These are phyloP conservation scores for Cephalopachus bancanus DNA, from an alignment of 2,797 vertebrate genomes.

Conservation along the genomic window DNA sequence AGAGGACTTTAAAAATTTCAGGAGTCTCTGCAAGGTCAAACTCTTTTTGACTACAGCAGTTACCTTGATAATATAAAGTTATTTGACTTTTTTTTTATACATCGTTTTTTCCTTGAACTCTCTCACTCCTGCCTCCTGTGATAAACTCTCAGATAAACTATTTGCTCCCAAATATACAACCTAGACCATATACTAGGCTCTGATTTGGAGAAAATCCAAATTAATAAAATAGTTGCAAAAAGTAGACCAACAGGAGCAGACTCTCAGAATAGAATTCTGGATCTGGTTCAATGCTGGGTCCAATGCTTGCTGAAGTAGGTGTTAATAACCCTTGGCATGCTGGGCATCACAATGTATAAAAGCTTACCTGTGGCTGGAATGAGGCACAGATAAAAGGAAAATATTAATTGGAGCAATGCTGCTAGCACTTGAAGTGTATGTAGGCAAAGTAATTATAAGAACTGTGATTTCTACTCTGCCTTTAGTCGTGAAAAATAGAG, in stretches of 20 bases:
- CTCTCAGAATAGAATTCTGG: neutral
- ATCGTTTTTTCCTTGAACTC: neutral
- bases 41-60: neutral
- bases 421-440: too few relatives aligned
- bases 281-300: neutral
- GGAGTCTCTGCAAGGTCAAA: neutral
- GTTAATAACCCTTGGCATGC: too few relatives aligned
- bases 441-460: too few relatives aligned
- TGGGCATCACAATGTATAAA: too few relatives aligned
- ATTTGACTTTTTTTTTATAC: neutral
- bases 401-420: too few relatives aligned
- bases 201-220: neutral
- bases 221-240: neutral
- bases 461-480: too few relatives aligned
- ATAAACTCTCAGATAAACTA: neutral
- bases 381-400: too few relatives aligned
- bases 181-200: neutral
- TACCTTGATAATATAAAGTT: neutral
- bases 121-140: neutral
- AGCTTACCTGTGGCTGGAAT: too few relatives aligned
- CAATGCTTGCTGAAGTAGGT: too few relatives aligned
- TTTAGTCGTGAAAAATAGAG: too few relatives aligned
- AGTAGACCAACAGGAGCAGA: neutral
- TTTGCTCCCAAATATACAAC: neutral
- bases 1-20: neutral